Evolutionary conservation across 2,888 invertebrate genomes (phyloP), one percentile per base, ranked within the genome.

Genomic region (Sepioteuthis lessoniana): DNA sequence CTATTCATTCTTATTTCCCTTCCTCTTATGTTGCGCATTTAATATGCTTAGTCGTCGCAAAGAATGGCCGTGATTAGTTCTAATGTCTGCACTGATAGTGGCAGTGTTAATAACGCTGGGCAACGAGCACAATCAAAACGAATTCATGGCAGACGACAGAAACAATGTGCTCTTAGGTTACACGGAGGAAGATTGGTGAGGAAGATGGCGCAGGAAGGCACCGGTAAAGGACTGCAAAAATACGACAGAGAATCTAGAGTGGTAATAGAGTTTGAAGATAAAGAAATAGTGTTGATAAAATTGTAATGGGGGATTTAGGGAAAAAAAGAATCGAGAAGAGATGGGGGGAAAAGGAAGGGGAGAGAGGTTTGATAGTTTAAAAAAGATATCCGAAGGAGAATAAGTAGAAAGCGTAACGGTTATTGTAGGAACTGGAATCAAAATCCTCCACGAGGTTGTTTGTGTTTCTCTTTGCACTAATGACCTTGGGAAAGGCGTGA

Each of bases 41-140:
- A 76, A 76, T 76, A 76, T 76, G 76, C 76, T 76, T 35, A 76
- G 76, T 76, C 76, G 76, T 76, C 35, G 76, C 76, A 76, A 76
- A 76, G 76, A 76, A 76, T 76, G 76, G 76, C n/a, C n/a, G 76
- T 76, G 76, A 76, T 76, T 76, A 76, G 76, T 76, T 76, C 76
- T 76, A 35, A 76, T 76, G 76, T 35, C n/a, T 76, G 76, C n/a
- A n/a, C 76, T 76, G 76, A 76, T 76, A n/a, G 76, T 35, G n/a
- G 76, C 76, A 13, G 76, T 76, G 76, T 76, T 76, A 76, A 76
- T 76, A 76, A 76, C 76, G 76, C n/a, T 19, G n/a, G 16, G 76
- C n/a, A 76, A 76, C 76, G 76, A 76, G 16, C n/a, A 76, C 76
- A 76, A 76, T 76, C 76, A 76, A 76, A n/a, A n/a, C n/a, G 76